These are phyloP conservation scores for Spinus olivaceus DNA, from an alignment of 2,797 vertebrate species.

Conservation along the genomic window DNA sequence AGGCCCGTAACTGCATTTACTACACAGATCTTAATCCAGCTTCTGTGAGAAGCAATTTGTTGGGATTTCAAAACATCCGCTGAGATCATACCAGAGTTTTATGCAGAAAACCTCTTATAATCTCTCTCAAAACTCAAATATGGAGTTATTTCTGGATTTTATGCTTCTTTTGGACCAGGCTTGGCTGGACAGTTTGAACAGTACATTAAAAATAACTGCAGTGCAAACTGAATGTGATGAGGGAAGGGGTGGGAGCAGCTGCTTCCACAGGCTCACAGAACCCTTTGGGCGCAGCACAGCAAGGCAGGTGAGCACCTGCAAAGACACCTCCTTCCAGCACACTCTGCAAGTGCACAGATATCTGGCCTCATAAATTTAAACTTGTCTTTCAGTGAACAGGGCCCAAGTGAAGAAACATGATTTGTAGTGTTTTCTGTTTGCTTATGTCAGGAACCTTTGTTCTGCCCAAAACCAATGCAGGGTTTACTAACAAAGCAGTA, in stretches of 20 bases:
- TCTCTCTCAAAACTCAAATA: conserved; percentile 3
- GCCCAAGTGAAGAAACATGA: not conserved
- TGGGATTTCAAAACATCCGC: conserved; percentile 34
- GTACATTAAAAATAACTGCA: rapidly evolving
- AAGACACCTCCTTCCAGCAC: not conserved
- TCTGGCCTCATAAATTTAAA: not conserved
- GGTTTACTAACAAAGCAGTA: not conserved
- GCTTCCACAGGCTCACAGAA: not conserved
- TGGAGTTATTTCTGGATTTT: conserved; percentile 3
- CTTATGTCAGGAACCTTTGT: not conserved
- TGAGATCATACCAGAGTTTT: conserved; percentile 17
- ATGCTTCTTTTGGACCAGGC: not conserved
- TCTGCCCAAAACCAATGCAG: not conserved
- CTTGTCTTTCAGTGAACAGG: not conserved
- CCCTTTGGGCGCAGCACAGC: not conserved
- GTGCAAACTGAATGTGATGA: not conserved
- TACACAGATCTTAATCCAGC: conserved; percentile 7
- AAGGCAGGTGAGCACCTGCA: not conserved
- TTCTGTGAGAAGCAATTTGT: conserved; percentile 4
- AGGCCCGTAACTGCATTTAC: not conserved
- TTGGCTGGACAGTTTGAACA: not conserved
- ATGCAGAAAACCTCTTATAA: not conserved
- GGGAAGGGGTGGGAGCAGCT: not conserved
- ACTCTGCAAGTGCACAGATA: not conserved
- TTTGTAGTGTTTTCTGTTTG: not conserved